Conservation (phyloP, 1,140 invertebrate species). For the Cherax quadricarinatus region DNA sequence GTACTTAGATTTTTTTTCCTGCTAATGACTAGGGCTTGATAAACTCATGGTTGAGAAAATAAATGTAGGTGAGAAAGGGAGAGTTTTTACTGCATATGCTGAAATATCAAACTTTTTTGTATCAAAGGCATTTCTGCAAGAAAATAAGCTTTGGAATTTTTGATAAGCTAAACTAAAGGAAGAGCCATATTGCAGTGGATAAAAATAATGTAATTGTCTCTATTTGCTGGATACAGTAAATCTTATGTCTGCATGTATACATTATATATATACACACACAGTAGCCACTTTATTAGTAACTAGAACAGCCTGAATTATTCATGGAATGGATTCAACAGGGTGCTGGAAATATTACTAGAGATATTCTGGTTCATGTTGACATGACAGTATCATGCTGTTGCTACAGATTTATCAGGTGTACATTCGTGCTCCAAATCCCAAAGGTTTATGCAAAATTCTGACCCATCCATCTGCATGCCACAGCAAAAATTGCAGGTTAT, state of each 20-base stretch:
- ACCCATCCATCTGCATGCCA: no score
- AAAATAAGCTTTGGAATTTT: neutral
- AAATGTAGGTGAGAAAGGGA: neutral
- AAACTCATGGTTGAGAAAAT: neutral
- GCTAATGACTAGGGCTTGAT: neutral
- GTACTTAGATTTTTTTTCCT: neutral
- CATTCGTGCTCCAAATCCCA: no score
- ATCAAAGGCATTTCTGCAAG: neutral
- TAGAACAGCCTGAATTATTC: no score
- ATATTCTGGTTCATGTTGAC: no score
- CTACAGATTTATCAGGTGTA: no score
- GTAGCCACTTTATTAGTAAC: no score
- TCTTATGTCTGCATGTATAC: constrained; percentile 24
- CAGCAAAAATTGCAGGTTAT: no score
- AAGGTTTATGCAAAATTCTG: no score
- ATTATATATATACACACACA: neutral
- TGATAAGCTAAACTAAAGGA: neutral
- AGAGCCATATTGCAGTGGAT: constrained; percentile 35
- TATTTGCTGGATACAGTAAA: constrained; percentile 39
- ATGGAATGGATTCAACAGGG: no score
- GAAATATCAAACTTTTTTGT: neutral
- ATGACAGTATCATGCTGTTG: no score
- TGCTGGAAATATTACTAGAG: no score
- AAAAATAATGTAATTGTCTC: constrained; percentile 8
- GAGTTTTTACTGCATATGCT: neutral